Conservation (phyloP, 2,888 invertebrate genomes). For the Eupithecia subfuscata region DNA sequence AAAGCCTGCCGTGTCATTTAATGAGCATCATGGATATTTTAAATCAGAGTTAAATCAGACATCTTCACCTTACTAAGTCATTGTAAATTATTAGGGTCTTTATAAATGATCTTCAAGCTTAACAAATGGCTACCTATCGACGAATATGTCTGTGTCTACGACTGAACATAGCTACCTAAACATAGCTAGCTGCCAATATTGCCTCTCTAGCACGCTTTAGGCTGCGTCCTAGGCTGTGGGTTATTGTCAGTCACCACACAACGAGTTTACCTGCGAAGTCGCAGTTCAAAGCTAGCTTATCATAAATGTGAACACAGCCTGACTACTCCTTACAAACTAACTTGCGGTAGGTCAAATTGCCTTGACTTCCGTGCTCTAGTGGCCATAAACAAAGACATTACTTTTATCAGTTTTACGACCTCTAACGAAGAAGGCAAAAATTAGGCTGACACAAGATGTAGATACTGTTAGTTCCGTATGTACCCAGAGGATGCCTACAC, state of each 20-base stretch:
- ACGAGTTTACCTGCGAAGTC: not conserved
- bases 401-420: constrained; percentile 19
- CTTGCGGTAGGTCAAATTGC: constrained; percentile 25
- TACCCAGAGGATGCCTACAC: too few relatives aligned
- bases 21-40: not conserved
- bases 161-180: not conserved
- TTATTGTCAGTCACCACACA: not conserved
- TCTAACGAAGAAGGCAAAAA: constrained; percentile 11
- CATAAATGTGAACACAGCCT: not conserved
- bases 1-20: too few relatives aligned
- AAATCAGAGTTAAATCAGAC: too few relatives aligned
- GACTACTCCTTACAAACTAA: constrained; percentile 24
- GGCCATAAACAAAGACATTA: constrained; percentile 32
- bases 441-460: not conserved
- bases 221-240: not conserved
- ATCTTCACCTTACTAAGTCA: not conserved
- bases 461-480: too few relatives aligned
- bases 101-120: too few relatives aligned
- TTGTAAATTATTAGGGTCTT: not conserved
- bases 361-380: constrained; percentile 23
- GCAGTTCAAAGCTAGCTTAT: not conserved
- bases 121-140: not conserved
- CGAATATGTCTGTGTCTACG: not conserved
- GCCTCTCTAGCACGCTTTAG: not conserved
- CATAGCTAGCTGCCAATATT: not conserved